phyloP scores from a whole-genome alignment of 2,113 vertebrate genomes.

The Pterocles burchelli region DNA sequence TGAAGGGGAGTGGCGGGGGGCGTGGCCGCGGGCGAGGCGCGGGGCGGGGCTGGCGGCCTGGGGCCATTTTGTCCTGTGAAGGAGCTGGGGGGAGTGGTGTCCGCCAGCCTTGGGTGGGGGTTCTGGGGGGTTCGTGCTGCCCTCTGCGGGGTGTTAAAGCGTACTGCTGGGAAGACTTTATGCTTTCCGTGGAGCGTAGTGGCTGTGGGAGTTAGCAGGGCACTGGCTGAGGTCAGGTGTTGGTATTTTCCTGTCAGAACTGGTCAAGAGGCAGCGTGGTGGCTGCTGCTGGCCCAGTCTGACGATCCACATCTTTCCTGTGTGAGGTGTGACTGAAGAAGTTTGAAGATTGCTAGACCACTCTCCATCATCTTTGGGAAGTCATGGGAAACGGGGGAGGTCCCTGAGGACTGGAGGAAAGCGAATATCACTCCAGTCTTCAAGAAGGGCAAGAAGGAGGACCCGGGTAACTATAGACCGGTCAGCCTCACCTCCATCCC shows the following conservation, averaged over 20 bases:
- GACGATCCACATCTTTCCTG: fast-evolving
- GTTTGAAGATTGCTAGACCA: neutral
- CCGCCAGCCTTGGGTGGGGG: fast-evolving
- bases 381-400: too few species aligned
- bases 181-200: too few species aligned
- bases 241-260: fast-evolving
- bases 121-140: fast-evolving
- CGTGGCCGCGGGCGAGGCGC: fast-evolving
- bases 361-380: too few species aligned
- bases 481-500: too few species aligned
- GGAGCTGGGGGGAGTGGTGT: neutral
- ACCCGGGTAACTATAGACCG: too few species aligned
- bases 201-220: fast-evolving
- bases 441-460: too few species aligned
- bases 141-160: fast-evolving
- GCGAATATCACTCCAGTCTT: too few species aligned
- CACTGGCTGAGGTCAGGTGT: fast-evolving
- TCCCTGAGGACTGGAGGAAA: too few species aligned
- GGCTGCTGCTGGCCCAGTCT: too few species aligned
- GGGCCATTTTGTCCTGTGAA: fast-evolving
- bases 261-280: neutral
- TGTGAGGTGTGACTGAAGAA: fast-evolving
- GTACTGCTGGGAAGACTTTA: too few species aligned
- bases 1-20: neutral
- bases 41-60: fast-evolving